These are phyloP conservation scores for Xiphophorus birchmanni DNA, from an alignment of 2,797 vertebrate species.

Conservation along the genomic window DNA sequence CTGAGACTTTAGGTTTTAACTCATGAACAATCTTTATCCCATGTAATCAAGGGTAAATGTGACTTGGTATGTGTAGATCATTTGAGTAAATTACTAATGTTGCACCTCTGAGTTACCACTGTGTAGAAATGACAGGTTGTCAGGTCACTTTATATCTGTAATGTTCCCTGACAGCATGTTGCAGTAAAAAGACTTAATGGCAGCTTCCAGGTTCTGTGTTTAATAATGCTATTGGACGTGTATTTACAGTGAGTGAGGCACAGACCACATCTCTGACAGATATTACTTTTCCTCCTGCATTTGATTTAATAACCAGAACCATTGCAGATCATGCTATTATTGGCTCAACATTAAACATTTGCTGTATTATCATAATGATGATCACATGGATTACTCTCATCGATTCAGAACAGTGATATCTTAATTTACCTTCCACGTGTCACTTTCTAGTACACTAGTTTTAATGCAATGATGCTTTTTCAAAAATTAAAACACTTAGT, in stretches of 20 bases:
- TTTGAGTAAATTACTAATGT: conserved; percentile 1
- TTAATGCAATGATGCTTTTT: neutral
- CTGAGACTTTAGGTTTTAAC: neutral
- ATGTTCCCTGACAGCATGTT: neutral
- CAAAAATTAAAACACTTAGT: neutral
- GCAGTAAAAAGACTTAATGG: neutral
- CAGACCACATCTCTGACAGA: neutral
- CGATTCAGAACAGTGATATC: neutral
- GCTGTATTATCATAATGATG: neutral
- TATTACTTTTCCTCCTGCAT: neutral
- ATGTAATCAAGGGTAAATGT: neutral
- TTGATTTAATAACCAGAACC: neutral
- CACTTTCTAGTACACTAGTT: neutral
- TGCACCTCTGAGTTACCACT: neutral
- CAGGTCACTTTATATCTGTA: neutral
- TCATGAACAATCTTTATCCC: neutral
- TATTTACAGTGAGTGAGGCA: neutral
- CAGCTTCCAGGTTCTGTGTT: neutral
- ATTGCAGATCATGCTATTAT: neutral
- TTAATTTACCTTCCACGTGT: neutral
- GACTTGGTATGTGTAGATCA: neutral
- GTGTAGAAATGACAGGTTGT: neutral
- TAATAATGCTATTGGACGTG: neutral
- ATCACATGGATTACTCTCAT: neutral
- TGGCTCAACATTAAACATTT: neutral